Percentiles rank a stretch among this genome's conserved stretches.
Evolutionary conservation across 2,888 invertebrate genomes (phyloP).

Genomic region (Phymatocera aterrima): DNA sequence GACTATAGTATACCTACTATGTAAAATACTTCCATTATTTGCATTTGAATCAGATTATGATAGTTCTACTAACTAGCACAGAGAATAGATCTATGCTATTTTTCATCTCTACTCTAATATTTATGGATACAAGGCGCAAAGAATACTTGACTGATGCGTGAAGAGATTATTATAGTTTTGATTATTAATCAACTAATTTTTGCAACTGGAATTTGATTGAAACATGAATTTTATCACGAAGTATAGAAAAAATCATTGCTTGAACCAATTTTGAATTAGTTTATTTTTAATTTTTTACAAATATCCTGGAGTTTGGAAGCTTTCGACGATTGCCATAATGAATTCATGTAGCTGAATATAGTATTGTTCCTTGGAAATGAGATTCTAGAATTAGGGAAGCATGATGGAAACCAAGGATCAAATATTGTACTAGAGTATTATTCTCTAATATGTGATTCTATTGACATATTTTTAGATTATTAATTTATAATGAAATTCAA

Average conservation of each 20-base stretch:
- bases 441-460: background rate
- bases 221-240: background rate
- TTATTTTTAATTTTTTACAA: background rate
- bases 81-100: constrained; percentile 15
- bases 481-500: background rate
- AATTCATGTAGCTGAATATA: background rate
- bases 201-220: background rate
- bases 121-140: background rate
- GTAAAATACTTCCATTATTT: constrained; percentile 3
- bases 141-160: background rate
- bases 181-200: background rate
- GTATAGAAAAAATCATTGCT: background rate
- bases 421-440: background rate
- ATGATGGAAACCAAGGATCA: background rate
- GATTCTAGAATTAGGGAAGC: background rate
- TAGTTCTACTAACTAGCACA: background rate
- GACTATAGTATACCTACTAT: background rate
- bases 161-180: background rate
- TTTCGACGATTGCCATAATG: background rate
- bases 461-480: background rate
- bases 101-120: constrained; percentile 15
- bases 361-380: background rate
- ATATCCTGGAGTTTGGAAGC: background rate
- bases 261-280: background rate
- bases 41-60: constrained; percentile 9